Base-by-base conservation (phyloP, 1,140 invertebrate species). In the Mactra quadrangularis region DNA sequence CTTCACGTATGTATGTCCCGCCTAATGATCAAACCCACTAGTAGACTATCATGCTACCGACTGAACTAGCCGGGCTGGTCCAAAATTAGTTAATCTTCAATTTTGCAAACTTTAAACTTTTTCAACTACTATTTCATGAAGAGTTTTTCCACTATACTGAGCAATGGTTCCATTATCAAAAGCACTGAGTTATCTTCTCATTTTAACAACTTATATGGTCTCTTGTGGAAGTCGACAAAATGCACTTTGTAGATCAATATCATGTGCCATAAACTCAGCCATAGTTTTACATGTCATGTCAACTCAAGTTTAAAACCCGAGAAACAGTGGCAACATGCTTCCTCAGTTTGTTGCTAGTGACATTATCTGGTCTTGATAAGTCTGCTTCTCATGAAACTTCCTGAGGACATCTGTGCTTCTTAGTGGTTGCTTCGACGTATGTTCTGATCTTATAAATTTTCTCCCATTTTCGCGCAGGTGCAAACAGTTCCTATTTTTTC, bases 251-350 rank as follows among this genome's bases (percentile, higher is more conserved):
- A 85, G 47, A 15, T 78, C 53, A 45, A 85, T 64, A 33, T 87
- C 78, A 72, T 87, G 85, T 11, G 83, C 83, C 72, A 85, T 45
- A 27, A 82, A 85, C 31, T 59, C 70, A 59, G 85, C 78, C 66
- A 87, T 50, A 3, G 22, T 62, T 66, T 86, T n/a, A 72, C 47
- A 86, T 17, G 35, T 83, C 79, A 35, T 55, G 60, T 55, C 55
- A 45, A 1, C 60, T 64, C 13, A 83, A 70, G 52, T 86, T 83
- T 13, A 86, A 33, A 13, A 86, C 59, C 47, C 83, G 84, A 1
- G 74, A 74, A 29, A 86, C 76, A 9, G 79, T 86, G 7, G 79
- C 84, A 35, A 86, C 62, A 53, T 86, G 75, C 55, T 85, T 85
- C n/a, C 79, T 77, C 3, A 86, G 76, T 41, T 78, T 82, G 6